Conservation (phyloP, 2,888 invertebrate species). For the Penaeus monodon region DNA sequence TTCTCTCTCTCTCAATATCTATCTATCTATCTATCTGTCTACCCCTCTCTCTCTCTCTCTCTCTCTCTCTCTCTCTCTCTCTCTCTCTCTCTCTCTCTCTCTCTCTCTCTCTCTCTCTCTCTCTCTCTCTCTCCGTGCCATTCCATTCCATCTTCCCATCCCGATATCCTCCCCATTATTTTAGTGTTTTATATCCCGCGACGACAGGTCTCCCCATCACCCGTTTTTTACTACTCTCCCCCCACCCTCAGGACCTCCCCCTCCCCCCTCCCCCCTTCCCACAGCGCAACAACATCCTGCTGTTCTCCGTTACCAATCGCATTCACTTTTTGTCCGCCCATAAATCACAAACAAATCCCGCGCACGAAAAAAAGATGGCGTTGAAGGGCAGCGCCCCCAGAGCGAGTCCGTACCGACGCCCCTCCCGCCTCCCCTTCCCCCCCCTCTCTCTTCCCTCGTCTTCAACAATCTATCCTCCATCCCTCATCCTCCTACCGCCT, state of each 20-base stretch:
- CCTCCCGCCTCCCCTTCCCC: neutral
- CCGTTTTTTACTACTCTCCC: neutral
- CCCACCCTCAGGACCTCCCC: neutral
- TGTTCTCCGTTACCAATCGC: neutral
- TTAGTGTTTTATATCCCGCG: neutral
- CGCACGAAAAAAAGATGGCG: neutral
- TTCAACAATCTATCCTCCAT: neutral
- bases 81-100: conserved; percentile 21
- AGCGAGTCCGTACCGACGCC: neutral
- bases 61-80: conserved; percentile 21
- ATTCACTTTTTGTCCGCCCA: neutral
- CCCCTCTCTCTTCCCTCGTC: neutral
- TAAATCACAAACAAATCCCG: conserved; percentile 2
- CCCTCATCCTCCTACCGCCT: neutral
- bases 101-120: conserved; percentile 18
- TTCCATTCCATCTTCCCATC: neutral
- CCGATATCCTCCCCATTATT: conserved; percentile 8
- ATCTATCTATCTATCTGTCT: neutral
- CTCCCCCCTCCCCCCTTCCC: neutral
- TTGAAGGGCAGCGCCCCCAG: neutral
- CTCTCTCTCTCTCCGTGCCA: conserved; percentile 13
- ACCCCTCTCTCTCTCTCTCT: neutral
- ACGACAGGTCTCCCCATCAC: conserved; percentile 1
- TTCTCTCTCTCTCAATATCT: neutral
- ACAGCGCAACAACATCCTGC: neutral